Base-by-base conservation (phyloP, 2,888 invertebrate genomes). In the Rhodophaea formosa region DNA sequence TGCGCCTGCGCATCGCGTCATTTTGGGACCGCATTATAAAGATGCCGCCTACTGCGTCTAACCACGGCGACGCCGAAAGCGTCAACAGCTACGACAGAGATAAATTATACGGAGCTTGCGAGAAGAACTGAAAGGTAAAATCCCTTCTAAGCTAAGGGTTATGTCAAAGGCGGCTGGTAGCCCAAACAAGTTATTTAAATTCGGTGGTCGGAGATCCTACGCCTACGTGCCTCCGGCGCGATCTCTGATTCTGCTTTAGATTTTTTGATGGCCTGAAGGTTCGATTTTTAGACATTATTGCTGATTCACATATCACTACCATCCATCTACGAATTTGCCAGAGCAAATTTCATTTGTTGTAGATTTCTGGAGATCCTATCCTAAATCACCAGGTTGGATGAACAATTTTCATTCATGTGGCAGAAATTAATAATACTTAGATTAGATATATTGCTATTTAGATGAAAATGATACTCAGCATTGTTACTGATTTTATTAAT, bases 101-200 rank as follows among this genome's bases (percentile, higher is more conserved):
- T 74, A 63, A 72, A 74, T 65, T 66, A 72, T 67, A 66, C 62
- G 59, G 62, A 65, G 62, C 67, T 64, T 64, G 66, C 29, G 49
- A 68, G 78, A 70, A 67, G 69, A 75, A 86, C 80, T 75, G 79
- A 72, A 80, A 78, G 74, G 70, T 67, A 67, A 62, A 71, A 77
- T 75, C 75, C 71, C 70, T 71, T 76, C 79, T 77, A 71, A 75
- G 59, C 70, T 72, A 73, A 82, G 79, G 85, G 79, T 81, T 84
- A 83, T 79, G 86, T 86, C 82, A 85, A 84, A 80, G 75, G 77
- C 79, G 75, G 74, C 35, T 75, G 82, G 87, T 77, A 84, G 84
- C 82, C 77, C 73, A 82, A 89, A 88, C 89, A 76, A 83, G 89
- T 88, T 90, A 88, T 90, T 88, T 81, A 88, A 88, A 88, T 88